Conservation (phyloP, 2,113 vertebrate genomes). For the Struthidea cinerea region DNA sequence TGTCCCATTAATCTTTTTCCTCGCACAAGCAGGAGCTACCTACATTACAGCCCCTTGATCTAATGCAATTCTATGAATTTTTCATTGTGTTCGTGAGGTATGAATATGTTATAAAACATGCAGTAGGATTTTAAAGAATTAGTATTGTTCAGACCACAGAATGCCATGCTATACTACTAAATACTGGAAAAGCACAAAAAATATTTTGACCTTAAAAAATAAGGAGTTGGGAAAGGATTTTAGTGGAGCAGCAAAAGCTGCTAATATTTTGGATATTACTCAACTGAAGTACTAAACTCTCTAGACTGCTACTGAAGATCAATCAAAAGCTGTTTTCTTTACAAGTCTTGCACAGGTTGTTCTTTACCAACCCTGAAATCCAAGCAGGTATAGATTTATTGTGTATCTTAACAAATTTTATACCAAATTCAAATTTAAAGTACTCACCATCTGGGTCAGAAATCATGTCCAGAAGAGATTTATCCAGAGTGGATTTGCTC, state of each 20-base stretch:
- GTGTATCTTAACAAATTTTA: neutral
- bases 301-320: neutral
- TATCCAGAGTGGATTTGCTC: slow-evolving; percentile 95
- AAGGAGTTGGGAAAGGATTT: neutral
- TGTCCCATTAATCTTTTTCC: neutral
- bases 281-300: neutral
- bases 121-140: neutral
- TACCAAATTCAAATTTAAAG: neutral
- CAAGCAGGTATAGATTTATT: neutral
- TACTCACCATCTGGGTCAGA: slow-evolving; percentile 93
- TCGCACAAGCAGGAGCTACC: neutral
- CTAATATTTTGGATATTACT: neutral
- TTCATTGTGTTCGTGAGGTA: neutral
- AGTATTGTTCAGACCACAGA: neutral
- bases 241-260: neutral
- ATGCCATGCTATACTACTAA: neutral
- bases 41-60: neutral
- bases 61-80: neutral
- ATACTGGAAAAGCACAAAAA: neutral
- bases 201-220: neutral
- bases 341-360: neutral
- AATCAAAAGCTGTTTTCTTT: neutral
- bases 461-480: slow-evolving; percentile 96
- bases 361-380: neutral
- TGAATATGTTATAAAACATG: neutral